Percentiles rank a stretch among this genome's conserved stretches.
phyloP scores from a whole-genome alignment of 92 coral and sea anemone genomes.

The Heteractis magnifica region DNA sequence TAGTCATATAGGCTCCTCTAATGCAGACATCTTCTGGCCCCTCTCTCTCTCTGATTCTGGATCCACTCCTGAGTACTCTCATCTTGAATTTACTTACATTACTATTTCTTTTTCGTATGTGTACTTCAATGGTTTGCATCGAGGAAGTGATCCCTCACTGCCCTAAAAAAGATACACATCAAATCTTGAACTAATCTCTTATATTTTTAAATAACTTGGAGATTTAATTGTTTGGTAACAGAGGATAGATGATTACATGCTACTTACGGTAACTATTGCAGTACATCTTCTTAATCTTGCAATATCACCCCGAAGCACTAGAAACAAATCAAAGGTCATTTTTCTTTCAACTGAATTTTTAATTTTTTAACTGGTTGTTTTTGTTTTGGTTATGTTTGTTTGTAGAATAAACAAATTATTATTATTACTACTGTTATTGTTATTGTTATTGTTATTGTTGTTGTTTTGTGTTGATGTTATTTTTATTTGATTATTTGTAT shows the following conservation, averaged over 20 bases:
- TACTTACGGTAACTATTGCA: conserved; percentile 80
- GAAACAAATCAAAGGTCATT: neutral
- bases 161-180: conserved; percentile 52
- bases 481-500: no score
- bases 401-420: neutral
- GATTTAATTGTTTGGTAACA: no score
- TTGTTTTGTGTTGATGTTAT: no score
- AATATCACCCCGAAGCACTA: conserved; percentile 93
- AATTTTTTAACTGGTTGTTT: neutral
- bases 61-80: neutral
- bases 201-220: no score
- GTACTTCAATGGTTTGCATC: conserved; percentile 98
- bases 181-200: neutral
- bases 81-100: conserved; percentile 59
- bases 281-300: conserved; percentile 92
- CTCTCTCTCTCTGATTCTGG: no score
- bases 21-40: no score
- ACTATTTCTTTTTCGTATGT: conserved; percentile 98
- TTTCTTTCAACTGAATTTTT: no score
- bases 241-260: neutral
- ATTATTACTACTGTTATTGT: no score
- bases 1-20: no score
- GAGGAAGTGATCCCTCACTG: conserved; percentile 87
- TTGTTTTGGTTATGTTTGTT: neutral
- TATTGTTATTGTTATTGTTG: no score